Evolutionary conservation across 2,888 invertebrate genomes (phyloP).

Genomic region (Oxystoma pomonae): DNA sequence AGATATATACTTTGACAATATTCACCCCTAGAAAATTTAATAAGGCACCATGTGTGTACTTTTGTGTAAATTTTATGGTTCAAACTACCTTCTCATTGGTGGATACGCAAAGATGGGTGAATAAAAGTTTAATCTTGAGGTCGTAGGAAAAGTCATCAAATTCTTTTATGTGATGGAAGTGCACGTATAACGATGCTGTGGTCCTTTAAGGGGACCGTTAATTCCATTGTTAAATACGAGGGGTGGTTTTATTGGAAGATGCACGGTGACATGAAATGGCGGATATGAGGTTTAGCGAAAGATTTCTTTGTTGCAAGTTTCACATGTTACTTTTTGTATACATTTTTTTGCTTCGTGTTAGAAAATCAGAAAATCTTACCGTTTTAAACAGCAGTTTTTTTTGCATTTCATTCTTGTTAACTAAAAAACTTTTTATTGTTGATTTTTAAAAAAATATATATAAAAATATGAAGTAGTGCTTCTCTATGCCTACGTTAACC

Average conservation of each 20-base stretch:
- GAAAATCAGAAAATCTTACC: too few relatives aligned
- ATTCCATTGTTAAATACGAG: neutral
- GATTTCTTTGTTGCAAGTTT: neutral
- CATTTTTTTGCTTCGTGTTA: too few relatives aligned
- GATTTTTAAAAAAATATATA: too few relatives aligned
- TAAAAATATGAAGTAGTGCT: too few relatives aligned
- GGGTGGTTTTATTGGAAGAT: neutral
- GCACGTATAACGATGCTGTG: neutral
- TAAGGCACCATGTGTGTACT: neutral
- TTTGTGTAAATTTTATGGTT: neutral
- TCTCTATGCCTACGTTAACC: too few relatives aligned
- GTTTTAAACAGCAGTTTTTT: too few relatives aligned
- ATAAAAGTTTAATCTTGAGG: neutral
- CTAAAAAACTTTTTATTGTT: too few relatives aligned
- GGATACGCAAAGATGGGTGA: neutral
- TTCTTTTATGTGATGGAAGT: neutral
- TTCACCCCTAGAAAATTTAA: neutral
- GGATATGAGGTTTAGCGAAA: neutral
- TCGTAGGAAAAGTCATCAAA: neutral
- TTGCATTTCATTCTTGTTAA: too few relatives aligned
- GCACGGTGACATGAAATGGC: neutral
- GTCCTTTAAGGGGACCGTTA: too few relatives aligned
- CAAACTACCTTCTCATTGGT: neutral
- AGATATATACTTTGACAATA: neutral
- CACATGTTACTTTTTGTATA: too few relatives aligned